Evolutionary conservation across 2,888 invertebrate genomes (phyloP), one percentile per base, ranked within the genome.

Genomic region (Podotricha telesiphe): DNA sequence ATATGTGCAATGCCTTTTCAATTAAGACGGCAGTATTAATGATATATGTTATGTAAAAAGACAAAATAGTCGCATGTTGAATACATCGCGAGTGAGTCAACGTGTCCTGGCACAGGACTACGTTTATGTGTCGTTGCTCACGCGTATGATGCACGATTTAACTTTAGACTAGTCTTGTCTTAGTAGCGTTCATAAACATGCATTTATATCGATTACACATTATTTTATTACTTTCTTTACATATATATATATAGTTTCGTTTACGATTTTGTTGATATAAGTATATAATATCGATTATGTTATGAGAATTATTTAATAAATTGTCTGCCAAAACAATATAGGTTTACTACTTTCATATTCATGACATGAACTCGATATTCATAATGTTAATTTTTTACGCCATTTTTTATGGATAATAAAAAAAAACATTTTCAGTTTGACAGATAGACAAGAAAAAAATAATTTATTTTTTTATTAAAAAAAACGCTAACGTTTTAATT

Each of bases 41-140:
- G n/a, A n/a, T n/a, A n/a, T n/a, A n/a, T n/a, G n/a, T n/a, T n/a
- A 6, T 22, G n/a, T 59, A 45, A 45, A 59, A 22, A 59, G 42
- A 45, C 2, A 28, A 45, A 28, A 59, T 17, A 45, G 11, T 15
- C 19, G 10, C 1, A 13, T 17, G 11, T 45, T 59, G 22, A 45
- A 59, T 59, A 59, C 59, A 11, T 22, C 11, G 45, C 17, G n/a
- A 34, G 42, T 59, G 59, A 45, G 22, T 45, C 51, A 74, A 72
- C 73, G 79, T 82, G 85, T 88, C 88, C 88, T 86, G 86, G 81
- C 84, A 79, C 80, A 87, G 88, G 88, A 89, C 80, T 80, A 75
- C 51, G 82, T 87, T 87, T 83, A 76, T 62, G 73, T 58, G 67
- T 78, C 78, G 77, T 88, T 84, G 86, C 86, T 89, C 88, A 87